Evolutionary conservation across 1,140 invertebrate genomes (phyloP).

Genomic region (Streblospio benedicti): DNA sequence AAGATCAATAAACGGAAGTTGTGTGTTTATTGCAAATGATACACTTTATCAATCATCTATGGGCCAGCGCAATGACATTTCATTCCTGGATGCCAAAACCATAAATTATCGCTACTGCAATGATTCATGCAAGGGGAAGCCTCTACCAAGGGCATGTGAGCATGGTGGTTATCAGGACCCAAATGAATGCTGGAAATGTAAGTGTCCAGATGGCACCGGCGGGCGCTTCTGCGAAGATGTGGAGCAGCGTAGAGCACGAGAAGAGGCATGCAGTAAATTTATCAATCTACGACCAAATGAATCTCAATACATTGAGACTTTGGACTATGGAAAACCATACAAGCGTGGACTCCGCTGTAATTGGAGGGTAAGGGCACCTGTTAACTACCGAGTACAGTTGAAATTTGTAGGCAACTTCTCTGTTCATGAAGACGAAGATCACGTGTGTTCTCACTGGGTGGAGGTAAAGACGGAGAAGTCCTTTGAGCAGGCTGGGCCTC

Average conservation of each 20-base stretch:
- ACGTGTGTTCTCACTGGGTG: slow-evolving; percentile 3
- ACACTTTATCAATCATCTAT: slow-evolving; percentile 26
- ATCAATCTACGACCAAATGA: no score
- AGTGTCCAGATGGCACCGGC: slow-evolving; percentile 32
- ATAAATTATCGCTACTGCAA: slow-evolving; percentile 39
- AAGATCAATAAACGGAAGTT: not conserved
- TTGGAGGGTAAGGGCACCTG: no score
- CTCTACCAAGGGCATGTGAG: not conserved
- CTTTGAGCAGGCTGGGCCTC: not conserved
- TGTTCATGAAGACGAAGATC: not conserved
- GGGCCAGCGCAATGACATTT: slow-evolving; percentile 33
- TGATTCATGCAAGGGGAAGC: no score
- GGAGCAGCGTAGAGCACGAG: no score
- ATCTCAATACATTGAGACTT: no score
- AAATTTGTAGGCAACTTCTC: not conserved
- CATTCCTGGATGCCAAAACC: slow-evolving; percentile 38
- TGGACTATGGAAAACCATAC: no score
- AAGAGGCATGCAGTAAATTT: no score
- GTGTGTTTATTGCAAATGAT: slow-evolving; percentile 28
- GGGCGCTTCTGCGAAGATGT: slow-evolving; percentile 28
- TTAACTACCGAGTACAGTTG: not conserved
- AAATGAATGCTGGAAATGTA: slow-evolving; percentile 31
- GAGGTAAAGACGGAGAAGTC: not conserved
- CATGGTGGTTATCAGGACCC: slow-evolving; percentile 41
- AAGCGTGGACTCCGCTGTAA: no score